Percentiles rank a stretch among this genome's conserved stretches.
phyloP scores from a whole-genome alignment of 2,888 invertebrate genomes.

The Shargacucullia verbasci region DNA sequence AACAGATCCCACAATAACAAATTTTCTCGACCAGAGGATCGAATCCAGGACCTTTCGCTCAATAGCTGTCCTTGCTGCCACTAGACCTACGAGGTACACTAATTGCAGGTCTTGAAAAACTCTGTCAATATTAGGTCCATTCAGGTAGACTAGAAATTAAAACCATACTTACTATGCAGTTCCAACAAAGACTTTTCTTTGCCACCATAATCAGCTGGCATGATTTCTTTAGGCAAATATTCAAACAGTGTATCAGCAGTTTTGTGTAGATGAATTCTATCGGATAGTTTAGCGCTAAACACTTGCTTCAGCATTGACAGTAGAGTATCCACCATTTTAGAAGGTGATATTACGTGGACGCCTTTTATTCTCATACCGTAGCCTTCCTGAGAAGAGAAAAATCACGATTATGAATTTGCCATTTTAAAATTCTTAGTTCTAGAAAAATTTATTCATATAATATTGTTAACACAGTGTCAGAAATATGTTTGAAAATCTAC shows the following conservation, averaged over 20 bases:
- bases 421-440: too few species aligned
- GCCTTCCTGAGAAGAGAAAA: conserved; percentile 62
- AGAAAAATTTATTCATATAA: too few species aligned
- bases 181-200: conserved; percentile 36
- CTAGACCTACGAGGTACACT: too few species aligned
- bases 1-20: too few species aligned
- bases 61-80: too few species aligned
- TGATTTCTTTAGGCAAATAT: conserved; percentile 30
- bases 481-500: too few species aligned
- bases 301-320: conserved; percentile 71
- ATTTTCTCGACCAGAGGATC: too few species aligned
- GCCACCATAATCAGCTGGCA: conserved; percentile 50
- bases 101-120: too few species aligned
- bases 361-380: conserved; percentile 72
- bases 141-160: too few species aligned
- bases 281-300: conserved; percentile 61
- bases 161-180: conserved; percentile 40
- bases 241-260: conserved; percentile 26
- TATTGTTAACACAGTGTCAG: too few species aligned
- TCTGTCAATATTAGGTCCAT: too few species aligned
- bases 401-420: background rate
- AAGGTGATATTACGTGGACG: conserved; percentile 76
- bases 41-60: too few species aligned
- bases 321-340: conserved; percentile 73
- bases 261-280: conserved; percentile 47